Evolutionary conservation across 2,797 vertebrate genomes (phyloP).

Genomic region (Takifugu ocellatus): DNA sequence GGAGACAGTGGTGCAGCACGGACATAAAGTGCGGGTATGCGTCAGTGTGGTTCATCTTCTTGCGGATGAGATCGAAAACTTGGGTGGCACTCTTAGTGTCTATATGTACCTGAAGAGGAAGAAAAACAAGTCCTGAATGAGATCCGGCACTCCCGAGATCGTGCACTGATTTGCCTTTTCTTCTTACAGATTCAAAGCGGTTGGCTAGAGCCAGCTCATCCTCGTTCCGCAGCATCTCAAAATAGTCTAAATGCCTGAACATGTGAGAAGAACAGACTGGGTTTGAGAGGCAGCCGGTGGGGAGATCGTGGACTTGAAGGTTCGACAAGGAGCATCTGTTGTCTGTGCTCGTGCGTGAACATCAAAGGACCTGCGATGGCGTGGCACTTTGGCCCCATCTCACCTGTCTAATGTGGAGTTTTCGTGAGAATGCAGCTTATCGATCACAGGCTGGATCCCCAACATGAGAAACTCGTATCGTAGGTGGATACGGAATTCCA

Average conservation of each 20-base stretch:
- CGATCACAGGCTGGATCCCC: slow-evolving; percentile 97
- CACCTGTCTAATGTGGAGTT: slow-evolving; percentile 96
- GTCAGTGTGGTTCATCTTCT: slow-evolving; percentile 95
- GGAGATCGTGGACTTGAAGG: too few species aligned
- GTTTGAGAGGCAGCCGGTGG: slow-evolving; percentile 8
- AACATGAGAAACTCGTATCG: slow-evolving; percentile 98
- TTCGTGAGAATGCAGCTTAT: slow-evolving; percentile 94
- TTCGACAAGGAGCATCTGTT: too few species aligned
- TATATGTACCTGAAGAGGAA: slow-evolving; percentile 84
- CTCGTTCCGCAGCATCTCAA: slow-evolving; percentile 98
- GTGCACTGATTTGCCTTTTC: not conserved
- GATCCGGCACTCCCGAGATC: not conserved
- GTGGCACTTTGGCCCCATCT: slow-evolving; percentile 30
- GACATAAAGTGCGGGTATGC: slow-evolving; percentile 99
- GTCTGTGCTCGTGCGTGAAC: too few species aligned
- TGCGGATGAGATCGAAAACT: slow-evolving; percentile 95
- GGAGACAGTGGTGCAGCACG: slow-evolving; percentile 97
- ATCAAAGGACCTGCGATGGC: not conserved
- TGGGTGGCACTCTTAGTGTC: slow-evolving; percentile 98
- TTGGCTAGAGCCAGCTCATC: slow-evolving; percentile 95
- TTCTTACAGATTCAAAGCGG: slow-evolving; percentile 89
- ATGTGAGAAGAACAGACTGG: not conserved
- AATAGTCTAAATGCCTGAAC: slow-evolving; percentile 95
- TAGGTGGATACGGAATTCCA: slow-evolving; percentile 97
- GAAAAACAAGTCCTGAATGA: not conserved